Base-by-base conservation (phyloP, 2,888 invertebrate species). In the Ramazzottius varieornatus region DNA sequence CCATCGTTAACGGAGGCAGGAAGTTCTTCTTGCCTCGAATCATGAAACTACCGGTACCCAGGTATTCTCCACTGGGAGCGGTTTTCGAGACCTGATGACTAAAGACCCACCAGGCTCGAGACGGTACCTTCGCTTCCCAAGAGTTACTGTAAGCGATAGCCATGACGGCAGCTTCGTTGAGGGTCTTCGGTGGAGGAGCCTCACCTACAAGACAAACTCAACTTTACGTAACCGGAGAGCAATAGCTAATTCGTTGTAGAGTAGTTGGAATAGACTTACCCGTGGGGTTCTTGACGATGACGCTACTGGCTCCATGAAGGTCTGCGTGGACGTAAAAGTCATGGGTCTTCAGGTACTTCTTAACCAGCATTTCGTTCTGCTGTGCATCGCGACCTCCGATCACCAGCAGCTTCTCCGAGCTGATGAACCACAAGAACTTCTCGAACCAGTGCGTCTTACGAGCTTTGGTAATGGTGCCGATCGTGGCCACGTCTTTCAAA, bases 311-410 rank as follows among this genome's bases (percentile, higher is more conserved):
- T 63, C 93, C 93, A 68, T 86, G 84, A 68, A 92, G 81, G 73
- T 98, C 96, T 1, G 96, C 96, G 77, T 98, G 98, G 2, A 98
- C 92, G 76, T 98, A 98, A 63, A 93, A 75, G 79, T 99, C 98
- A 1, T 83, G 20, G 4, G 83, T 72, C 32, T 83, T 83, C 80
- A 91, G 80, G 78, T 90, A 87, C 65, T 89, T 82, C 78, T 96
- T 98, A n/a, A 96, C 96, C 66, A 99, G 83, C 66, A 96, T 73
- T 78, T 99, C 98, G 78, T 99, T 99, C 77, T 99, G 98, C 70
- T 93, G 93, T 69, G 91, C 88, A 79, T 98, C 98, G 69, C 94
- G 82, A 0, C 94, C 94, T 64, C 86, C 96, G 74, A 98, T 89
- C 46, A 98, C 84, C 63, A 82, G 71, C 70, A 78, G 81, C 69